Evolutionary conservation across 2,113 vertebrate genomes (phyloP), one percentile per base, ranked within the genome.

Genomic region (Apodemus speciosus): DNA sequence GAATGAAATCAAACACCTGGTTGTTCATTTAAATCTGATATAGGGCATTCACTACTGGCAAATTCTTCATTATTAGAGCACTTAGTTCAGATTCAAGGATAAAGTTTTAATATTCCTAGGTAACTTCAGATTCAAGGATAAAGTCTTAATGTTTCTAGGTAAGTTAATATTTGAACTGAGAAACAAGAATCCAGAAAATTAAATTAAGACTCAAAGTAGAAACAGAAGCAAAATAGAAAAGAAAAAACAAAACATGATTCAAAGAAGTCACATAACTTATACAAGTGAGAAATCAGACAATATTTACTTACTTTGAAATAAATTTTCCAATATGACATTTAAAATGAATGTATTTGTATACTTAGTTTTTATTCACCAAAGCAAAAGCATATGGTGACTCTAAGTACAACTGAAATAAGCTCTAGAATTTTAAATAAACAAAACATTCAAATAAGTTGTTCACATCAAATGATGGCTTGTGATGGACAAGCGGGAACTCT

Each of bases 241-340:
- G 43, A 72, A 20, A 25, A 32, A 25, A 40, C 60, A 62, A 68
- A 68, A 15, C 30, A 35, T 35, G 64, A 6, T 46, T 5, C 27
- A 66, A 64, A 20, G 16, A 72, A 77, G 8, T 62, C 8, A 14
- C 40, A 23, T 49, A 93, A 81, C 16, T 66, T 13, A 75, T 60
- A 58, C 62, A 87, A 66, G 1, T 21, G 21, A 27, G 60, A 60
- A 51, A 77, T n/a, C 9, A 87, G 40, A 66, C 20, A 79, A 3
- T 20, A 88, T 62, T 85, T 43, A 88, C 25, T 69, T 92, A 43
- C 56, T 90, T 88, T 83, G 16, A 85, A 90, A 94, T 27, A 92
- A 90, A 94, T 32, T 90, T 90, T 10, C 4, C 64, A 79, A 23
- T 46, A 68, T 90, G 56, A 27, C 18, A 7, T 72, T 94, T 72